phyloP scores from a whole-genome alignment of 1,140 invertebrate genomes.

The Drosophila neocordata region DNA sequence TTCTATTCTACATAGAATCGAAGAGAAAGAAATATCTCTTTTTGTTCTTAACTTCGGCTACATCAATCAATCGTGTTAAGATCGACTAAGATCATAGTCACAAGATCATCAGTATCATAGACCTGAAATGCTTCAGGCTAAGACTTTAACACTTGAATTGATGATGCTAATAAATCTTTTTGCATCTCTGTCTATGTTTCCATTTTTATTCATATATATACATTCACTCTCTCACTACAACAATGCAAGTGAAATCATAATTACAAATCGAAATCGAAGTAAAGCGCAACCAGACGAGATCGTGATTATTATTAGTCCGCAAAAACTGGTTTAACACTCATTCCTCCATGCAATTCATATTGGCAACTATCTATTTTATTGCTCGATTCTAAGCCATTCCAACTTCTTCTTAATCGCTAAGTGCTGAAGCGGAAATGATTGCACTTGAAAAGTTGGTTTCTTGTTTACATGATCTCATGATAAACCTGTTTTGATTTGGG shows the following conservation, averaged over 20 bases:
- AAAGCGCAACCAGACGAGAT: background rate
- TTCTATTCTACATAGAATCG: background rate
- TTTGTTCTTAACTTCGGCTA: background rate
- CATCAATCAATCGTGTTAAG: background rate
- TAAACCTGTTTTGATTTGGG: slow-evolving; percentile 31
- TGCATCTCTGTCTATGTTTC: background rate
- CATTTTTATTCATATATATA: background rate
- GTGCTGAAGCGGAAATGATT: slow-evolving; percentile 71
- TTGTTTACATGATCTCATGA: slow-evolving; percentile 1
- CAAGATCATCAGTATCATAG: slow-evolving; percentile 1
- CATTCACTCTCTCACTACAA: slow-evolving; percentile 17
- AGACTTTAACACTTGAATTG: background rate
- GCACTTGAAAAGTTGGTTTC: slow-evolving; percentile 16
- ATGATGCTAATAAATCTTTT: background rate
- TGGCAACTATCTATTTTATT: slow-evolving; percentile 4
- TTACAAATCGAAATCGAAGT: slow-evolving; percentile 66
- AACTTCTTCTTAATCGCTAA: slow-evolving; percentile 67
- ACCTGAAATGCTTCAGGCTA: background rate
- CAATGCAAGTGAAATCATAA: slow-evolving; percentile 76
- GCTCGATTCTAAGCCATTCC: slow-evolving; percentile 68
- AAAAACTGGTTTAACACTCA: slow-evolving; percentile 65
- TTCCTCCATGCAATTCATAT: slow-evolving; percentile 28
- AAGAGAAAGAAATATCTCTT: background rate
- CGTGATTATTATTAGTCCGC: slow-evolving; percentile 48
- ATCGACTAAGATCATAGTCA: background rate